Evolutionary conservation across 2,888 invertebrate genomes (phyloP).

Genomic region (Zaprionus bogoriensis): DNA sequence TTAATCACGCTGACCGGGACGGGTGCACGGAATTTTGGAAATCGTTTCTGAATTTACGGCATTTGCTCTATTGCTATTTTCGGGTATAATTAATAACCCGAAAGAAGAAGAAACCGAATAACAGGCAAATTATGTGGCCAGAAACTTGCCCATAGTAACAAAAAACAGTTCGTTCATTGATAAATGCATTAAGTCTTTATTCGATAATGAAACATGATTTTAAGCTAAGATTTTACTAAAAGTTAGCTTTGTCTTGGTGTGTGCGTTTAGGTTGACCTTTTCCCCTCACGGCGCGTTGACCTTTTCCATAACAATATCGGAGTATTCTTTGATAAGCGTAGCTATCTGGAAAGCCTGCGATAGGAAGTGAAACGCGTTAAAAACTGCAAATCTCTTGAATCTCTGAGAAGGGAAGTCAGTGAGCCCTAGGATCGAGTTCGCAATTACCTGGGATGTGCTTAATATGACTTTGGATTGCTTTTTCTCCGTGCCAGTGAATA

Average conservation of each 20-base stretch:
- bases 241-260: not conserved
- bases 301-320: slow-evolving; percentile 85
- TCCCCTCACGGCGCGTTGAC: not conserved
- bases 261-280: not conserved
- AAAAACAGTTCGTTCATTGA: not conserved
- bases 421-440: not conserved
- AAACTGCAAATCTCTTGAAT: too few species aligned
- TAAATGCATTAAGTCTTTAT: slow-evolving; percentile 1
- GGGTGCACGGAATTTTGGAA: too few species aligned
- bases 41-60: too few species aligned
- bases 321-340: slow-evolving; percentile 94
- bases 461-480: slow-evolving; percentile 97
- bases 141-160: too few species aligned
- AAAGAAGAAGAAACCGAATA: too few species aligned
- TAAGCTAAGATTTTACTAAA: not conserved
- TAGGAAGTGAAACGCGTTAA: not conserved
- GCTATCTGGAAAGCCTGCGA: slow-evolving; percentile 95
- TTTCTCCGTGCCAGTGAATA: slow-evolving; percentile 94
- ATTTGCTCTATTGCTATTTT: not conserved
- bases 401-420: too few species aligned
- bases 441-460: slow-evolving; percentile 93
- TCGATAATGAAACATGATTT: slow-evolving; percentile 1
- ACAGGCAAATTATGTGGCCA: too few species aligned
- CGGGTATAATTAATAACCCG: not conserved
- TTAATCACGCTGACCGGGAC: too few species aligned